phyloP scores from a whole-genome alignment of 1,140 invertebrate genomes.

The Grapholita molesta region DNA sequence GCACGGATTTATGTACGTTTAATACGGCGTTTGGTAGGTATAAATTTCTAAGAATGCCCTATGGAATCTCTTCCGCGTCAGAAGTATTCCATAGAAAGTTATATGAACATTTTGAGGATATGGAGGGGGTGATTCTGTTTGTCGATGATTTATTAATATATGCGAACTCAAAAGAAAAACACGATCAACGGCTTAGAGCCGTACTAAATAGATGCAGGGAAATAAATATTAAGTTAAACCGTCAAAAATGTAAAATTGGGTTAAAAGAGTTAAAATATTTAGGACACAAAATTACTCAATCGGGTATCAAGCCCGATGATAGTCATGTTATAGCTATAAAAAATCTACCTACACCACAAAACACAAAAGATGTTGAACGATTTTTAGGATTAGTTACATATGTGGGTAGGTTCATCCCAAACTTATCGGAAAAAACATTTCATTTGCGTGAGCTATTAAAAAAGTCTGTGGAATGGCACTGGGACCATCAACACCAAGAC shows the following conservation, averaged over 20 bases:
- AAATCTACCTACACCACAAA: not conserved
- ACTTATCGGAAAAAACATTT: not conserved
- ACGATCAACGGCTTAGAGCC: not conserved
- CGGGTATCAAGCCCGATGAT: not conserved
- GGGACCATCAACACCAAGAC: too few relatives aligned
- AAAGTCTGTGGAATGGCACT: not conserved
- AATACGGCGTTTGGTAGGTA: constrained; percentile 47
- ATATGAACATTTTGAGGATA: not conserved
- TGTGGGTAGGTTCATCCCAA: not conserved
- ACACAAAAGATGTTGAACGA: not conserved
- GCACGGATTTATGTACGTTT: constrained; percentile 54
- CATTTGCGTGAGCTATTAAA: not conserved
- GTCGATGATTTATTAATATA: not conserved
- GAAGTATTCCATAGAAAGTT: not conserved
- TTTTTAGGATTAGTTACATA: not conserved
- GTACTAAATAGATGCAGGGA: not conserved
- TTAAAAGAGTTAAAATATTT: not conserved
- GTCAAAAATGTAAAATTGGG: not conserved
- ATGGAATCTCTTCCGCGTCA: not conserved
- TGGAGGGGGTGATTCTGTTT: constrained; percentile 11
- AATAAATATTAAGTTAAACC: not conserved
- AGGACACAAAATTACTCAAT: not conserved
- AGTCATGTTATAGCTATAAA: not conserved
- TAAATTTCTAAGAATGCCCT: not conserved
- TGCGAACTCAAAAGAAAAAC: not conserved